Evolutionary conservation across 2,888 invertebrate genomes (phyloP), one percentile per base, ranked within the genome.

Genomic region (Drosophila ustulata): DNA sequence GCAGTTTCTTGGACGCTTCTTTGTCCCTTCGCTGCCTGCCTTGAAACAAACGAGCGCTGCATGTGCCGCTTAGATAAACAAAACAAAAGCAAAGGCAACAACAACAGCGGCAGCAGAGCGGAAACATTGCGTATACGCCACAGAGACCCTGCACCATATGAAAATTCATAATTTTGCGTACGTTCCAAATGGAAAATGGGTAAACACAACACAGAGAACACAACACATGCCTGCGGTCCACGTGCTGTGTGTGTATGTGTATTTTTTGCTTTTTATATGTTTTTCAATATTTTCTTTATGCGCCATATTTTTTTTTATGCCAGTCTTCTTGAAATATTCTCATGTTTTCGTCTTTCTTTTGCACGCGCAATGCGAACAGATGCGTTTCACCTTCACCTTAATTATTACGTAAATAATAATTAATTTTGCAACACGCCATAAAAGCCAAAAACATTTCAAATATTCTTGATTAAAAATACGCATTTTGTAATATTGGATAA

Each of bases 371-470:
- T 66, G 68, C 72, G 69, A 82, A 75, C 77, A 77, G 59, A 81
- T 74, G 82, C 80, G 72, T 69, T 71, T 89, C 82, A 85, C 89
- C 89, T 89, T 89, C 88, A 77, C 77, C 87, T 89, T 89, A 85
- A 79, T 89, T 88, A 70, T 82, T 80, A 69, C 81, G 81, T 83
- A 86, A 86, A 82, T 83, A 86, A 70, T 79, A 84, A 87, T 87
- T 87, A 73, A 83, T 75, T 83, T 83, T 71, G 53, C 62, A 65
- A 45, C 37, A 64, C 72, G 64, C 66, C 55, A 82, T 71, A 80
- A 68, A 65, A 53, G 50, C 25, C 32, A 34, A 47, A 46, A 56
- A 61, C 25, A 37, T 23, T 37, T n/a, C 46, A 37, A 34, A 28
- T 34, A 62, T 59, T 56, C 49, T 28, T 55, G 64, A 50, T 75